Conservation (phyloP, 2,888 invertebrate species). For the Paralinhomoeus sp. region DNA sequence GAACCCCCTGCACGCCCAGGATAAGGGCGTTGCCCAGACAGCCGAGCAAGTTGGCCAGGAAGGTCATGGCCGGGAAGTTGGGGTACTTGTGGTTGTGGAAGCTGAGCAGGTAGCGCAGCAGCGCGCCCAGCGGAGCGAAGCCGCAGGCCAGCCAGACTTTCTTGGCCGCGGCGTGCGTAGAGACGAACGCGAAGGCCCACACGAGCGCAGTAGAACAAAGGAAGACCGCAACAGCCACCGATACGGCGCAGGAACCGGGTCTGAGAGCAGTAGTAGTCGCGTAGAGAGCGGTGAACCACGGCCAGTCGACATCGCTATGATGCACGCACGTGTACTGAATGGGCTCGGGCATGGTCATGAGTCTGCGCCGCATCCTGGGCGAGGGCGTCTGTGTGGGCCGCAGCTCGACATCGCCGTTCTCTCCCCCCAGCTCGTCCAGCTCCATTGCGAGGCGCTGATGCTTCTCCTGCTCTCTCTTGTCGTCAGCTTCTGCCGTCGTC, state of each 20-base stretch:
- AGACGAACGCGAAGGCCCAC: background rate
- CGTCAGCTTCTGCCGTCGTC: no score
- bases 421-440: no score
- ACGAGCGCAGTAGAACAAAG: background rate
- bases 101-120: background rate
- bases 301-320: no score
- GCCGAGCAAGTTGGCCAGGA: conserved; percentile 1
- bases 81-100: background rate
- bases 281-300: no score
- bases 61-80: background rate
- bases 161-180: background rate
- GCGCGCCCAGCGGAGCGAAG: conserved; percentile 1
- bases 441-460: no score
- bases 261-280: no score
- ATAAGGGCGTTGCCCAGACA: background rate
- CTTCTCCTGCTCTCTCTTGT: no score
- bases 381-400: no score
- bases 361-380: no score
- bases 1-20: background rate
- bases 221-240: background rate
- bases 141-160: background rate
- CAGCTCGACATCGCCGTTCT: no score
- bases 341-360: no score
- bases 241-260: background rate
- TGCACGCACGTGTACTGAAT: no score